Percentiles rank a stretch among this genome's conserved stretches.
phyloP scores from a whole-genome alignment of 2,113 vertebrate species.

The Felis chaus region DNA sequence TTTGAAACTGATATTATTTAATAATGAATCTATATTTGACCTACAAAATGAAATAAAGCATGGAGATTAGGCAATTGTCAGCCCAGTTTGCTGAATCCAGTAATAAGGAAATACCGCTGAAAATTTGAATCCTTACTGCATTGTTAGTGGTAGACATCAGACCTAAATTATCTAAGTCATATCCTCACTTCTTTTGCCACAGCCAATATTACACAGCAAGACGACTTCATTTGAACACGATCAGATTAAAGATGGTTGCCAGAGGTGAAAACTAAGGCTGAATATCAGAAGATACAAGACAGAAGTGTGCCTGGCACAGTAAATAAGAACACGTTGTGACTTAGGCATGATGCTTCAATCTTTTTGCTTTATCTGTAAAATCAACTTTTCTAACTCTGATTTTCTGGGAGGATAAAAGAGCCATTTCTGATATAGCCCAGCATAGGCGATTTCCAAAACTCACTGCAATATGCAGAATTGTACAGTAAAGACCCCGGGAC shows the following conservation, averaged over 20 bases:
- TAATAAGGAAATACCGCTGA: not conserved
- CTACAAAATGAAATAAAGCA: not conserved
- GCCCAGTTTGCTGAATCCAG: not conserved
- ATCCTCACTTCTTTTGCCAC: not conserved
- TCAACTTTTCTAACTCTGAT: not conserved
- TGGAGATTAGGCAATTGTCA: not conserved
- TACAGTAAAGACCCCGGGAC: not conserved
- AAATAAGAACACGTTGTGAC: not conserved
- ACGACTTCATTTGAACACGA: not conserved
- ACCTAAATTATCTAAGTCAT: not conserved
- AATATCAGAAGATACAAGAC: not conserved
- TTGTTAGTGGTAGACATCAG: not conserved
- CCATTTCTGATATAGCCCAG: not conserved
- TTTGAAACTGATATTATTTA: conserved; percentile 29
- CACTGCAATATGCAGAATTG: not conserved
- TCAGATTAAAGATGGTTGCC: not conserved
- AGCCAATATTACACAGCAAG: not conserved
- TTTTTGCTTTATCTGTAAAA: not conserved
- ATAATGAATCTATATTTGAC: conserved; percentile 17
- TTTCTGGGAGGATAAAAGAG: not conserved
- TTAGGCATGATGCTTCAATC: not conserved
- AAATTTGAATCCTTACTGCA: not conserved
- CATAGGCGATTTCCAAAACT: not conserved
- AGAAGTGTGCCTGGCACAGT: not conserved
- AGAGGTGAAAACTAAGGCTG: not conserved